These are phyloP conservation scores for Malacoraja senta DNA, from an alignment of 2,797 vertebrate genomes.

Conservation along the genomic window DNA sequence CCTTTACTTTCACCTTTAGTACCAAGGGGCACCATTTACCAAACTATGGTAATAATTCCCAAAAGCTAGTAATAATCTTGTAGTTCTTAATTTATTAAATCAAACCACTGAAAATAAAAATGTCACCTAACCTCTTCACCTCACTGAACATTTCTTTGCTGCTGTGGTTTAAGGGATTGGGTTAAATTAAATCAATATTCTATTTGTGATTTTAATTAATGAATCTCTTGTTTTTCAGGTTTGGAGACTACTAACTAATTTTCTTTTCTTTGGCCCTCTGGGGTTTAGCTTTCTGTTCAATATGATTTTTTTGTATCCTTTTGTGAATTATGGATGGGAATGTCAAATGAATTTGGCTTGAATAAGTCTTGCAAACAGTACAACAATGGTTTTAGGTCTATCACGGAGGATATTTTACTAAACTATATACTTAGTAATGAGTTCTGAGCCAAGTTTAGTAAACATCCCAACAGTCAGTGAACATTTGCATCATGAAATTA, in stretches of 20 bases:
- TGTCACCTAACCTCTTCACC: not conserved
- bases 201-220: not conserved
- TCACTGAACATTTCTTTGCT: not conserved
- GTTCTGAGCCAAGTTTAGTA: no score
- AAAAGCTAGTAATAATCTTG: no score
- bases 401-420: not conserved
- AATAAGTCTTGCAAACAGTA: not conserved
- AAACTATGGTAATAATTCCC: no score
- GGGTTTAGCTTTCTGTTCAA: constrained; percentile 71
- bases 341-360: not conserved
- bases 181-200: not conserved
- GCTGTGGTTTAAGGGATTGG: not conserved
- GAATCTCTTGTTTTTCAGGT: constrained; percentile 50
- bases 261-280: constrained; percentile 67
- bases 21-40: no score
- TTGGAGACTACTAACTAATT: constrained; percentile 67
- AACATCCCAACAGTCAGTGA: no score
- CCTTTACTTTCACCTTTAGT: no score
- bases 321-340: not conserved
- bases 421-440: no score
- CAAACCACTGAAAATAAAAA: not conserved
- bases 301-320: constrained; percentile 71
- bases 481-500: no score
- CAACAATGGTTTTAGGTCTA: not conserved
- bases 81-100: not conserved